Evolutionary conservation across 2,113 vertebrate genomes (phyloP), one percentile per base, ranked within the genome.

Genomic region (Albula goreensis): DNA sequence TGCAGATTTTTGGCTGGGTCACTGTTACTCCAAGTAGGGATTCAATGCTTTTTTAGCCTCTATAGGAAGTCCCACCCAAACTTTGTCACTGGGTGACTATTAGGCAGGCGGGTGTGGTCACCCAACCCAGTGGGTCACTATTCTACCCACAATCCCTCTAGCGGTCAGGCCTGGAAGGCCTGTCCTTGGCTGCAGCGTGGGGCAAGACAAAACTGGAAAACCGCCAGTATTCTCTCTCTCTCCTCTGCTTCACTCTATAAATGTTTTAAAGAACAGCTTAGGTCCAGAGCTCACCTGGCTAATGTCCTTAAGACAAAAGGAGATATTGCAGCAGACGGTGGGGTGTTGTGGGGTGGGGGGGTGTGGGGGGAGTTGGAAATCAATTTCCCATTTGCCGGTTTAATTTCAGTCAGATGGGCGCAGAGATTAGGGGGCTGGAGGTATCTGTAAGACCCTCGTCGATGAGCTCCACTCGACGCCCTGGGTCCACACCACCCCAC

Each of bases 371-470:
- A 19, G 92, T 90, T 92, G 94, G 94, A 96, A 96, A 96, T 96
- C 95, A 95, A 96, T 96, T 96, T 95, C 94, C 95, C 95, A 96
- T 96, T 96, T 96, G 93, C 95, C 83, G 93, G 93, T 96, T 96
- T 96, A 96, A 96, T 96, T 96, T 95, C 93, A 92, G 90, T 41
- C 88, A 93, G 95, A 96, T 95, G 93, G 94, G 93, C 51, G 88
- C 89, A 88, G 93, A 96, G 95, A 96, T 96, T 96, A 96, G 92
- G 92, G 93, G 92, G 93, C 92, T 90, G 93, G 91, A 89, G 93
- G 93, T 94, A 94, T 92, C 94, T 94, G 94, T 93, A 94, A 95
- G 93, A 93, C 88, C 91, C 89, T 87, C 86, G 70, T 90, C 93
- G 93, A 95, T 93, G 94, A 92, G 94, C 92, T 92, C 87, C 94